phyloP scores from a whole-genome alignment of 2,888 invertebrate genomes.

The Ichneumoninae sp. region DNA sequence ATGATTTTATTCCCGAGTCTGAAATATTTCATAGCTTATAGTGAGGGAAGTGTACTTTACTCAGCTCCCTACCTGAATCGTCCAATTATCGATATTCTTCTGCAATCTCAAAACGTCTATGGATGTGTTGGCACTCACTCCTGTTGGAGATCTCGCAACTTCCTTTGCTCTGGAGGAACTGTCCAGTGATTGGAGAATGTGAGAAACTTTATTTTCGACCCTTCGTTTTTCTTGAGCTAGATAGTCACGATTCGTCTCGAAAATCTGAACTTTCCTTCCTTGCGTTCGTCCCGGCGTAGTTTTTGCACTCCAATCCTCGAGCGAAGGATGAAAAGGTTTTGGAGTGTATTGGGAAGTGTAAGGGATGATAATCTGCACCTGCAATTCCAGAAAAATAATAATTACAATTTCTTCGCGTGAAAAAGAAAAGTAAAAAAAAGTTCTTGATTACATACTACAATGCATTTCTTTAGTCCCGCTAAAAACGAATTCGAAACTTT shows the following conservation, averaged over 20 bases:
- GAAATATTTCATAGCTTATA: neutral
- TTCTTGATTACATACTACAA: neutral
- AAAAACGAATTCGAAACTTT: too few species aligned
- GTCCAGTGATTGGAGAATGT: slow-evolving; percentile 75
- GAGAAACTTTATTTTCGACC: slow-evolving; percentile 50
- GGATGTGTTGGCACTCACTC: slow-evolving; percentile 83
- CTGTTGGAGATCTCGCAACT: slow-evolving; percentile 71
- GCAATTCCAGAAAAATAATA: slow-evolving; percentile 83
- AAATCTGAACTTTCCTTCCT: slow-evolving; percentile 62
- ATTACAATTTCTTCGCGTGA: slow-evolving; percentile 79
- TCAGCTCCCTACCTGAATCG: slow-evolving; percentile 83
- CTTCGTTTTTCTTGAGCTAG: slow-evolving; percentile 55
- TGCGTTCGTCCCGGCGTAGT: slow-evolving; percentile 71
- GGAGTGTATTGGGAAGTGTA: slow-evolving; percentile 88
- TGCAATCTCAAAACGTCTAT: slow-evolving; percentile 91
- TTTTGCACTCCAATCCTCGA: slow-evolving; percentile 75
- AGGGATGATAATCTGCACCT: slow-evolving; percentile 93
- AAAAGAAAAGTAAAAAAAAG: neutral
- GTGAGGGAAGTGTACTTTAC: neutral
- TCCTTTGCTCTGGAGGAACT: slow-evolving; percentile 76
- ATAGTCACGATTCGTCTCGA: slow-evolving; percentile 46
- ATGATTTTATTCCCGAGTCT: slow-evolving; percentile 25
- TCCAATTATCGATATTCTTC: slow-evolving; percentile 94
- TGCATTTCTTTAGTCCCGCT: too few species aligned
- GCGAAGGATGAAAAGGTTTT: slow-evolving; percentile 84